Evolutionary conservation across 2,113 vertebrate genomes (phyloP).

Genomic region (Syrrhaptes paradoxus): DNA sequence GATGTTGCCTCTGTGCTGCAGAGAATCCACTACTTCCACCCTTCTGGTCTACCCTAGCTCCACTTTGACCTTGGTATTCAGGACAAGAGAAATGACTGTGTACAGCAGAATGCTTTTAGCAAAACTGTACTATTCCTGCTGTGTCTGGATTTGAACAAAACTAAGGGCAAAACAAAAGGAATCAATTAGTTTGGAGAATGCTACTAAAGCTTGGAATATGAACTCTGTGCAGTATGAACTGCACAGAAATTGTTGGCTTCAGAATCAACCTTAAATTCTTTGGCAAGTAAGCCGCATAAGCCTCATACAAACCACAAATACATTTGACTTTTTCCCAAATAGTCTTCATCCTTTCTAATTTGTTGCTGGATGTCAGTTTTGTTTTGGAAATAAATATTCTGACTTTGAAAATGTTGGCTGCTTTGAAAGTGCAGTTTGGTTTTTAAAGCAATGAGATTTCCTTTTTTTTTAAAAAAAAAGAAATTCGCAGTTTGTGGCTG

Average conservation of each 20-base stretch:
- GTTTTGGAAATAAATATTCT: slow-evolving; percentile 50
- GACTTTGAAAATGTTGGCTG: slow-evolving; percentile 5
- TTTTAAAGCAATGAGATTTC: background rate
- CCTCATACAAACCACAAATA: slow-evolving; percentile 47
- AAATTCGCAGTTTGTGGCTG: background rate
- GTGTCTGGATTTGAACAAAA: slow-evolving; percentile 13
- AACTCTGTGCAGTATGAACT: background rate
- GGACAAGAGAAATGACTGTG: background rate
- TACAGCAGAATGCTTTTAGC: background rate
- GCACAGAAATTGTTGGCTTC: slow-evolving; percentile 29
- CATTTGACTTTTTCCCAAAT: slow-evolving; percentile 27
- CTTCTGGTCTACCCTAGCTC: background rate
- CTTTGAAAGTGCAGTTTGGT: background rate
- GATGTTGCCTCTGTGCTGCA: background rate
- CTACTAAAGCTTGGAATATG: slow-evolving; percentile 18
- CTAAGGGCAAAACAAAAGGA: slow-evolving; percentile 19
- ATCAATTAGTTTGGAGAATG: slow-evolving; percentile 25
- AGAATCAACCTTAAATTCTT: slow-evolving; percentile 51
- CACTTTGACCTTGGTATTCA: slow-evolving; percentile 10
- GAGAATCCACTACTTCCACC: background rate
- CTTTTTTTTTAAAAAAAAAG: background rate
- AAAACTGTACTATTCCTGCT: background rate
- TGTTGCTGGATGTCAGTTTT: slow-evolving; percentile 43
- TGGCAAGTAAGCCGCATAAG: slow-evolving; percentile 28
- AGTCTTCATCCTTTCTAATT: slow-evolving; percentile 41